phyloP scores from a whole-genome alignment of 2,888 invertebrate species.

The Drosophila peninsularis region DNA sequence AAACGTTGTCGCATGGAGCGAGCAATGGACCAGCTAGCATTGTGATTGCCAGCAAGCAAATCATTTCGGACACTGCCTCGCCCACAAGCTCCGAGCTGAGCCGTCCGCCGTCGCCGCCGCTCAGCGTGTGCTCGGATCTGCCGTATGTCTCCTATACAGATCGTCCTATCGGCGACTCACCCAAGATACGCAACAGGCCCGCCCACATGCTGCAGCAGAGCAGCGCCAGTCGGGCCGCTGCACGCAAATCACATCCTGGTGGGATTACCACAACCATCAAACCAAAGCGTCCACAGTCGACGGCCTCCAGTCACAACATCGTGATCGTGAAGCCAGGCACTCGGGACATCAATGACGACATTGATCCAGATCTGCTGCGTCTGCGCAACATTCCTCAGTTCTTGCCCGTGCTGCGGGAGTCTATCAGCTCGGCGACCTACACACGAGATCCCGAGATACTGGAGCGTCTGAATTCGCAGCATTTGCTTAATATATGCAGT shows the following conservation, averaged over 20 bases:
- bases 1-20: conserved; percentile 21
- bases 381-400: conserved; percentile 94
- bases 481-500: conserved; percentile 90
- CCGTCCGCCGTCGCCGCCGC: conserved; percentile 91
- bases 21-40: conserved; percentile 58
- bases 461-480: conserved; percentile 88
- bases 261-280: conserved; percentile 77
- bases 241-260: conserved; percentile 79
- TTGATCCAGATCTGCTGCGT: conserved; percentile 87
- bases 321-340: conserved; percentile 92
- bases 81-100: conserved; percentile 84
- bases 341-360: conserved; percentile 87
- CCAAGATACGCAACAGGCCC: conserved; percentile 89
- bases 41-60: conserved; percentile 70
- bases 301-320: conserved; percentile 88
- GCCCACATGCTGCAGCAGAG: conserved; percentile 66
- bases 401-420: conserved; percentile 95
- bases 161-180: conserved; percentile 95
- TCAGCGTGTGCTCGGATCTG: conserved; percentile 94
- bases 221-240: conserved; percentile 65
- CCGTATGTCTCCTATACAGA: conserved; percentile 97
- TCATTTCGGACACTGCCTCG: conserved; percentile 72
- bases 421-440: conserved; percentile 89
- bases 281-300: conserved; percentile 85
- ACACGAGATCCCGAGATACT: conserved; percentile 94